Conservation (phyloP, 2,888 invertebrate species). For the Rambutsinella grinnellia region DNA sequence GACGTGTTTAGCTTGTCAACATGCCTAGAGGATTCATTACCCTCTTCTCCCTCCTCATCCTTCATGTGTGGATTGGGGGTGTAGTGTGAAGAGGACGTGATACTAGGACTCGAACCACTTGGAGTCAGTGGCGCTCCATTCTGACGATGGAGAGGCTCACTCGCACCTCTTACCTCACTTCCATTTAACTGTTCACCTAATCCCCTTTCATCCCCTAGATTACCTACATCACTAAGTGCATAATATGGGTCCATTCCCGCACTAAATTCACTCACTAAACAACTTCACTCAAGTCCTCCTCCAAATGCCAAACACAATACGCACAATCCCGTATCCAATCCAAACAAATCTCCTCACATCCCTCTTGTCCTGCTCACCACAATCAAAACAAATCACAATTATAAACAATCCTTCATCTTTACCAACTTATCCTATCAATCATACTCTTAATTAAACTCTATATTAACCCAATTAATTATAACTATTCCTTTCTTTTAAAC, state of each 20-base stretch:
- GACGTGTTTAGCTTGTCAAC: slow-evolving; percentile 19
- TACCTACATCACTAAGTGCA: slow-evolving; percentile 45
- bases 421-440: no score
- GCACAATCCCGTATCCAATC: no score
- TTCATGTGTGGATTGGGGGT: slow-evolving; percentile 37
- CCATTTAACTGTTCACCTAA: slow-evolving; percentile 39
- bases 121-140: slow-evolving; percentile 43
- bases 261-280: neutral
- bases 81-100: slow-evolving; percentile 37
- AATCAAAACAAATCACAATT: no score
- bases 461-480: no score
- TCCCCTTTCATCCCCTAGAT: slow-evolving; percentile 36
- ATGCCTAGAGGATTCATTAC: neutral
- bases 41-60: slow-evolving; percentile 24
- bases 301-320: no score
- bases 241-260: slow-evolving; percentile 50
- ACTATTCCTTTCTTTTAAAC: no score
- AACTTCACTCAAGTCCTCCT: no score
- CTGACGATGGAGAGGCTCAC: slow-evolving; percentile 17
- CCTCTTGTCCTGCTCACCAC: no score
- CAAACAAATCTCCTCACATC: no score
- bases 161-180: slow-evolving; percentile 15
- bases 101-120: slow-evolving; percentile 46
- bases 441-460: no score
- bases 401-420: no score